Evolutionary conservation across 2,888 invertebrate species (phyloP), one percentile per base, ranked within the genome.

Genomic region (Dermolepida albohirtum): DNA sequence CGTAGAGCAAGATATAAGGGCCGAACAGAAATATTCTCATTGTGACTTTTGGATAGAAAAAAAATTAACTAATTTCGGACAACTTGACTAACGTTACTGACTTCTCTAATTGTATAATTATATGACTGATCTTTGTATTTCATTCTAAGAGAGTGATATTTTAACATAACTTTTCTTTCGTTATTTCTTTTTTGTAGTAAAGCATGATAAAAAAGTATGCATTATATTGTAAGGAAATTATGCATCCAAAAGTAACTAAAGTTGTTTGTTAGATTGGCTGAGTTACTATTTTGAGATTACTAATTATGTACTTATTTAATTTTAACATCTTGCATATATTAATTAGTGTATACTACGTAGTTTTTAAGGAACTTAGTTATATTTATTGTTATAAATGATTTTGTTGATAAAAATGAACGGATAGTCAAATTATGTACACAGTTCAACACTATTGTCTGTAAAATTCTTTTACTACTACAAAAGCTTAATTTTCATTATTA

Each of bases 1-100:
- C 22, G 88, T 94, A 1, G 92, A 87, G 0, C 92, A 93, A 79
- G 93, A 93, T 79, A 85, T 89, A 11, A 83, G 90, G 5, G 86
- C 89, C 0, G 86, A 88, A 59, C 85, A 84, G 14, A 89, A 88
- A 41, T 88, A 92, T 78, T 89, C 90, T 0, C 89, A 89, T 72
- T 95, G 95, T 82, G 90, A 92, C 74, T 89, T 90, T 78, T 93
- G 94, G 89, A 90, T 91, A 74, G 86, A 85, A 29, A 89, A 92
- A 73, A 89, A 92, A 77, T 86, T 93, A 67, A 91, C 92, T 64
- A 85, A 87, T 70, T 92, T 90, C 80, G 92, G 90, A 69, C 90
- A 92, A 78, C 82, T 92, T 73, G 93, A 94, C 84, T 94, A 90
- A 87, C 27, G 14, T 50, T 2, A 17, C 29, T 59, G 43, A 8